Evolutionary conservation across 2,888 invertebrate species (phyloP).

Genomic region (Drosophila phalerata): DNA sequence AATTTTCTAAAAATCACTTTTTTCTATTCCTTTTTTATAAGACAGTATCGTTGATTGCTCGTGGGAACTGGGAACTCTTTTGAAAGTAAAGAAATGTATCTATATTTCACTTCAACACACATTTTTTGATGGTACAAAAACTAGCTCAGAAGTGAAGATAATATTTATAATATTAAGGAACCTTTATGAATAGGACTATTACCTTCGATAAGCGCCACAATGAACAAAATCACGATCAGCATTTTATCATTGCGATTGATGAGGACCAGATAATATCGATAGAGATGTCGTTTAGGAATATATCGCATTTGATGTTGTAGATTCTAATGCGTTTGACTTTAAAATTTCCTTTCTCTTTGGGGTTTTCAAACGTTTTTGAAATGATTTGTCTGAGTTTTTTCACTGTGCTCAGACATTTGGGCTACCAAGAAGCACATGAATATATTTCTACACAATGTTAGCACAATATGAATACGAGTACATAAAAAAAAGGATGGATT

Average conservation of each 20-base stretch:
- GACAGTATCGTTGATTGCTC: too few relatives aligned
- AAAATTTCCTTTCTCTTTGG: background rate
- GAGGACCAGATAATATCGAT: constrained; percentile 60
- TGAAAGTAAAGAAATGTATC: too few relatives aligned
- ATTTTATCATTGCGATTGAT: constrained; percentile 81
- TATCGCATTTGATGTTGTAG: constrained; percentile 47
- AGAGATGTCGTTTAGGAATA: constrained; percentile 64
- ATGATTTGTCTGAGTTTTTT: constrained; percentile 21
- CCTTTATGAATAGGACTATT: constrained; percentile 34
- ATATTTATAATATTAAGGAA: too few relatives aligned
- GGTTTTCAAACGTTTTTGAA: constrained; percentile 37
- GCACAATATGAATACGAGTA: constrained; percentile 27
- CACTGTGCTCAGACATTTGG: constrained; percentile 34
- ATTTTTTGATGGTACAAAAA: too few relatives aligned
- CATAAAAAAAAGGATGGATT: constrained; percentile 19
- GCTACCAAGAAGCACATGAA: constrained; percentile 13
- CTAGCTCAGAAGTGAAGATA: too few relatives aligned
- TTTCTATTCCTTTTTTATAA: too few relatives aligned
- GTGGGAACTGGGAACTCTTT: too few relatives aligned
- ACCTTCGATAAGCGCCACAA: constrained; percentile 81
- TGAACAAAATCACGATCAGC: constrained; percentile 78
- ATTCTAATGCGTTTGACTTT: background rate
- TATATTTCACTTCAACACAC: too few relatives aligned
- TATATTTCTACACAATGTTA: constrained; percentile 15
- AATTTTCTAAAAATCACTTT: too few relatives aligned